These are phyloP conservation scores for Urocolius indicus DNA, from an alignment of 2,113 vertebrate species.

Conservation along the genomic window DNA sequence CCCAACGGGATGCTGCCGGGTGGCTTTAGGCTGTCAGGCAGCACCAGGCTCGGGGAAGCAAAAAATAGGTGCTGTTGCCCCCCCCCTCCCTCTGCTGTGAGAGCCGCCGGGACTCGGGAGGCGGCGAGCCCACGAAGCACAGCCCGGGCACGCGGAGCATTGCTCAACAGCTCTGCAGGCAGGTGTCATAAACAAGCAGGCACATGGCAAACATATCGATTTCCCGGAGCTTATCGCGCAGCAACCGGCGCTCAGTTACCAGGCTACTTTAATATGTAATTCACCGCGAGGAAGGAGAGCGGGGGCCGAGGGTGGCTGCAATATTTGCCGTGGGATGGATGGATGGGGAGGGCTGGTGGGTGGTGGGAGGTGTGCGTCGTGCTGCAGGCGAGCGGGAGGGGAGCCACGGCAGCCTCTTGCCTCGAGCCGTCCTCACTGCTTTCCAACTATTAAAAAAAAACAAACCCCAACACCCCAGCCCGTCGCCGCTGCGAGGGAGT, in stretches of 20 bases:
- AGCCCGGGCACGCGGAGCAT: constrained; percentile 68
- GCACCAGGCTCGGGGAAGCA: neutral
- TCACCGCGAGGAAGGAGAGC: constrained; percentile 68
- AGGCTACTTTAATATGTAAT: constrained; percentile 85
- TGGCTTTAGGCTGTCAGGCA: neutral
- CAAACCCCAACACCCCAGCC: no score
- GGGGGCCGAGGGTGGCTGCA: constrained; percentile 51
- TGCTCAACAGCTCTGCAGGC: constrained; percentile 75
- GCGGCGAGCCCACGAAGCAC: constrained; percentile 30
- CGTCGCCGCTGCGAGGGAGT: neutral
- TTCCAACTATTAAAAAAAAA: neutral
- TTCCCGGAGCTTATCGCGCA: constrained; percentile 77
- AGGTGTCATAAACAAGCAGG: constrained; percentile 84
- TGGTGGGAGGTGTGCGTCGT: neutral
- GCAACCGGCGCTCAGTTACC: constrained; percentile 83
- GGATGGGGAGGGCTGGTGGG: no score
- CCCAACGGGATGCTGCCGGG: neutral
- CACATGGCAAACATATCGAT: constrained; percentile 85
- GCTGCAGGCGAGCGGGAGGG: neutral
- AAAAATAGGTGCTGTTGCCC: neutral
- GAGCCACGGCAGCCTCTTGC: neutral
- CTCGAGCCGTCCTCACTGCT: neutral
- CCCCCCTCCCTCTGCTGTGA: constrained; percentile 3
- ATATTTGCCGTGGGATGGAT: constrained; percentile 61
- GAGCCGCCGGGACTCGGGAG: neutral